These are phyloP conservation scores for Furnarius figulus DNA, from an alignment of 2,113 vertebrate genomes.

Conservation along the genomic window DNA sequence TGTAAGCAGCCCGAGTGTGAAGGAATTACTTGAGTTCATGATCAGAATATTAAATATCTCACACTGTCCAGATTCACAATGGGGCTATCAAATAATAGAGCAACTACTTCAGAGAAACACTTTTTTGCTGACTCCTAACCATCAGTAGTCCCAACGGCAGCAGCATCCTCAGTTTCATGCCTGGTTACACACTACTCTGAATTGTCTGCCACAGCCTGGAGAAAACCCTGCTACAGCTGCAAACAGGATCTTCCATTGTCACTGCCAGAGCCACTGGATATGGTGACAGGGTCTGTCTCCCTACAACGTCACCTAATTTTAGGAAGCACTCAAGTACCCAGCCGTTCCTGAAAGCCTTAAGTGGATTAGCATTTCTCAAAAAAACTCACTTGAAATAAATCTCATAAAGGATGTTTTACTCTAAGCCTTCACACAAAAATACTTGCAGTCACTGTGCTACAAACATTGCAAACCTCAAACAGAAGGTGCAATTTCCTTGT, in stretches of 20 bases:
- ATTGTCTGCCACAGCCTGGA: background rate
- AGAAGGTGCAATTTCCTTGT: background rate
- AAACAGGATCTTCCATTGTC: background rate
- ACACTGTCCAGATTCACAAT: background rate
- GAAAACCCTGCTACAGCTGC: background rate
- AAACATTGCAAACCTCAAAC: background rate
- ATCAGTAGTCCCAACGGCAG: background rate
- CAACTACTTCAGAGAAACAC: background rate
- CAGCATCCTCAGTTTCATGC: background rate
- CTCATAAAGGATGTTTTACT: background rate
- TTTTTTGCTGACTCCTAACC: background rate
- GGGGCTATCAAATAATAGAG: background rate
- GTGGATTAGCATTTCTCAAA: background rate
- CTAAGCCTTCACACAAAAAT: background rate
- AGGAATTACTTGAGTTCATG: background rate
- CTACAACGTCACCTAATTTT: background rate
- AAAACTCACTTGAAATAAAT: background rate
- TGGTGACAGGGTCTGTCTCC: background rate
- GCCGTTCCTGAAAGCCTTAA: background rate
- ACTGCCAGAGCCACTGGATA: background rate
- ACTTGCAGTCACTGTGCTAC: background rate
- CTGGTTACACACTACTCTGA: background rate
- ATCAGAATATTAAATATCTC: constrained; percentile 1
- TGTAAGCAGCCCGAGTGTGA: background rate
- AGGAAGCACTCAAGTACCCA: background rate